phyloP scores from a whole-genome alignment of 2,888 invertebrate genomes.

The Lingula anatina region DNA sequence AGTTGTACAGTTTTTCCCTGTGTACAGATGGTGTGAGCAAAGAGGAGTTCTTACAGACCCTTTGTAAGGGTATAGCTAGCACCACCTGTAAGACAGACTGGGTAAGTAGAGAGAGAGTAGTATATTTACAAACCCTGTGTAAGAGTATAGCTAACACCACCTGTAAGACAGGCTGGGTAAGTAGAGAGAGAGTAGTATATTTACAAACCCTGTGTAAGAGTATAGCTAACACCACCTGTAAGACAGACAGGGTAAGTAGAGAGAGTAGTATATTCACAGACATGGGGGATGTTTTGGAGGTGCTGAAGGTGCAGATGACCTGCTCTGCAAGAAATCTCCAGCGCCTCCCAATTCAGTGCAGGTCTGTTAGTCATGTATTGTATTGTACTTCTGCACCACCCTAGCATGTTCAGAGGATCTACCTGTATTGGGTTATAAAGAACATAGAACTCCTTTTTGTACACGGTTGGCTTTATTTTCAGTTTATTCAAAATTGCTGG shows the following conservation, averaged over 20 bases:
- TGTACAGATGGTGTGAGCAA: slow-evolving; percentile 76
- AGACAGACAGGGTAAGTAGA: slow-evolving; percentile 83
- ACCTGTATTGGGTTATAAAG: too few species aligned
- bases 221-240: slow-evolving; percentile 87
- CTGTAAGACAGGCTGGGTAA: slow-evolving; percentile 87
- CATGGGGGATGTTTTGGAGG: too few species aligned
- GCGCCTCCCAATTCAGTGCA: too few species aligned
- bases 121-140: slow-evolving; percentile 77
- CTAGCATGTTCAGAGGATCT: too few species aligned
- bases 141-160: slow-evolving; percentile 88
- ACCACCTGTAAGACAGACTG: slow-evolving; percentile 88
- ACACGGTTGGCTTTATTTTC: too few species aligned
- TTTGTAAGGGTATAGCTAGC: slow-evolving; percentile 88
- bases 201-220: slow-evolving; percentile 79
- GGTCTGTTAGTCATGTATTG: too few species aligned
- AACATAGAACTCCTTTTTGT: too few species aligned
- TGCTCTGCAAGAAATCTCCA: too few species aligned
- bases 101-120: slow-evolving; percentile 74
- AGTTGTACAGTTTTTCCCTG: slow-evolving; percentile 80
- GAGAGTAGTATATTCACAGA: slow-evolving; percentile 76
- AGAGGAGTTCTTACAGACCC: slow-evolving; percentile 70
- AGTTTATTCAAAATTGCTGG: too few species aligned
- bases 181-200: slow-evolving; percentile 73
- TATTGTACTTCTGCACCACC: too few species aligned
- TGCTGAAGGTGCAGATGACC: too few species aligned